phyloP scores from a whole-genome alignment of 2,113 vertebrate genomes.

The Noctilio leporinus region DNA sequence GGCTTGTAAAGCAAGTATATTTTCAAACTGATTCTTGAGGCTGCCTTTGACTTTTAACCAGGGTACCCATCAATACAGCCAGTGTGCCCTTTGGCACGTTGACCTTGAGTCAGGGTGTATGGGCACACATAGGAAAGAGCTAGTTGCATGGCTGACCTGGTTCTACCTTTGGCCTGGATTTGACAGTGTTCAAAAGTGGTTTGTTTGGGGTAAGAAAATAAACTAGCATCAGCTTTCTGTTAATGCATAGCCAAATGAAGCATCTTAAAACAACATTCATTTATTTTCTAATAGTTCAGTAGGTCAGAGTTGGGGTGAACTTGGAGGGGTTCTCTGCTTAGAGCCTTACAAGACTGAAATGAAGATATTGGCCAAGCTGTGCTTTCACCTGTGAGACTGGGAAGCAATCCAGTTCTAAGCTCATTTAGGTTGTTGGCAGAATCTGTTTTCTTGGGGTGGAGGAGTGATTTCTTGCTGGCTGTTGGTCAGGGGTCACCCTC shows the following conservation, averaged over 20 bases:
- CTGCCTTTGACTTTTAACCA: conserved; percentile 36
- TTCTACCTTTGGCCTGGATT: not conserved
- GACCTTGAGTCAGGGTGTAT: not conserved
- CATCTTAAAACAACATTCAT: not conserved
- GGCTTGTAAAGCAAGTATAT: conserved; percentile 38
- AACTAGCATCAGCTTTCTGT: not conserved
- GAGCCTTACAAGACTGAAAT: not conserved
- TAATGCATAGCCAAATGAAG: not conserved
- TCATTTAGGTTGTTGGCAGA: not conserved
- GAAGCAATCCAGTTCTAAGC: not conserved
- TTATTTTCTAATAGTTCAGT: not conserved
- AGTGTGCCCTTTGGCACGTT: not conserved
- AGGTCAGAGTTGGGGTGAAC: not conserved
- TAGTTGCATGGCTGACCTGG: not conserved
- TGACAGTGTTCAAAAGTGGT: not conserved
- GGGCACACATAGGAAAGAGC: not conserved
- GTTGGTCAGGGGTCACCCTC: not conserved
- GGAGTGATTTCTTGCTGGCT: not conserved
- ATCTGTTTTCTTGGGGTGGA: not conserved
- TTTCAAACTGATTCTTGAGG: conserved; percentile 35
- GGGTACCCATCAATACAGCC: not conserved
- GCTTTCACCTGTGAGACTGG: not conserved
- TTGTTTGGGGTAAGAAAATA: not conserved
- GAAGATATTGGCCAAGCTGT: not conserved
- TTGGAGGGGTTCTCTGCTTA: not conserved